Base-by-base conservation (phyloP, 2,113 vertebrate species). In the Lepisosteus oculatus region DNA sequence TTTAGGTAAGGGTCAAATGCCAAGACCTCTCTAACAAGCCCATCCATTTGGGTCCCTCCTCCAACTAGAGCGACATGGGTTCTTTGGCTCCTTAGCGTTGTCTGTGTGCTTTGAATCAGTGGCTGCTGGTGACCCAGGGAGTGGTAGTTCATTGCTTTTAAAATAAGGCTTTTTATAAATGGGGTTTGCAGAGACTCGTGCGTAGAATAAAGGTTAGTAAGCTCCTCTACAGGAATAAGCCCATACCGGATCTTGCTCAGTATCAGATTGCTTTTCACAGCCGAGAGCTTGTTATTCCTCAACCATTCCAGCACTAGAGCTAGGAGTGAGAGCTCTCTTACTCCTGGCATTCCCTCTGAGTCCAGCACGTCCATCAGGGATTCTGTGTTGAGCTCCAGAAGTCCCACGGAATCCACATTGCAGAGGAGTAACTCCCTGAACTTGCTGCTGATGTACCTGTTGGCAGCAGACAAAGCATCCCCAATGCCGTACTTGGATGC, bases 71-170 rank as follows among this genome's bases (percentile, higher is more conserved):
- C 76, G 64, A 98, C 91, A 2, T 77, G 81, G 55, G 84, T 86
- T 68, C 89, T 86, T 14, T 88, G 83, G 9, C 81, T 90, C 76
- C 97, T 90, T 47, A 96, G 75, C 0, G 80, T 93, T 0, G 93
- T 92, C 79, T 93, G 94, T 45, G 86, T 88, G 64, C 85, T 92
- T 80, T 98, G 97, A 63, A 90, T 65, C 51, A 96, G 80, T 9
- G 97, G 96, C 79, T 95, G 93, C 56, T 88, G 92, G 29, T 88
- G 82, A n/a, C 90, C 84, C 15, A 86, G 76, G 9, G 78, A 73
- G 75, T 99, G 97, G 80, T 99, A 99, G 75, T 91, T 94, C 77
- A 96, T 77, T 4, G 95, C 96, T 76, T 93, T 94, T 56, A 94
- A 93, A 74, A 99, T 89, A 76, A 95, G 89, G 72, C 94, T 90